phyloP scores from a whole-genome alignment of 2,888 invertebrate species.

The Dermolepida albohirtum region DNA sequence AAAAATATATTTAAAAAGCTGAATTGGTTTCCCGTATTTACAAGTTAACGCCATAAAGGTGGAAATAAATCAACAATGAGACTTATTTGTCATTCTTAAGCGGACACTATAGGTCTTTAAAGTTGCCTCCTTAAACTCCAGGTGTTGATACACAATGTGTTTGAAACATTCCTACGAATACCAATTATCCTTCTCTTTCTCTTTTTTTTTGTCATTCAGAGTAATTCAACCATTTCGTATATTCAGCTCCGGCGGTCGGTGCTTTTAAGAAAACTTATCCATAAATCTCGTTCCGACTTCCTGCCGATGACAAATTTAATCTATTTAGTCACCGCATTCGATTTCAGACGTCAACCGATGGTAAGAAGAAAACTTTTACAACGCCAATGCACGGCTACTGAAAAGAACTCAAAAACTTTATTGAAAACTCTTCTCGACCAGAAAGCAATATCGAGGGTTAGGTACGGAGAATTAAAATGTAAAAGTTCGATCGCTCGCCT shows the following conservation, averaged over 20 bases:
- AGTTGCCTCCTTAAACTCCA: constrained; percentile 28
- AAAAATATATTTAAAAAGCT: background rate
- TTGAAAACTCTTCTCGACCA: constrained; percentile 17
- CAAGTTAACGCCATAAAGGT: constrained; percentile 24
- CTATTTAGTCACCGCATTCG: constrained; percentile 39
- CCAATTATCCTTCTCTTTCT: constrained; percentile 30
- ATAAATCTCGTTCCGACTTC: constrained; percentile 36
- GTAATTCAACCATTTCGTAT: constrained; percentile 20
- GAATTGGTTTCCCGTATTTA: constrained; percentile 23
- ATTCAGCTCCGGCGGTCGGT: constrained; percentile 11
- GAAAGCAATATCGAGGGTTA: constrained; percentile 30
- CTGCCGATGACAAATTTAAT: constrained; percentile 39
- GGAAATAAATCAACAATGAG: constrained; percentile 36
- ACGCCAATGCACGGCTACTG: constrained; percentile 4
- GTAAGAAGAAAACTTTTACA: constrained; percentile 37
- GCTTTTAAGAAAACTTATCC: constrained; percentile 37
- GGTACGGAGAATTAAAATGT: constrained; percentile 30
- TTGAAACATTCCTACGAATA: constrained; percentile 27
- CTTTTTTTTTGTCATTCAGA: background rate
- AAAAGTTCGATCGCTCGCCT: constrained; percentile 18
- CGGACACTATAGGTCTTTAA: constrained; percentile 17
- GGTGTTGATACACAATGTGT: constrained; percentile 28
- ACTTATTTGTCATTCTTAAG: constrained; percentile 27
- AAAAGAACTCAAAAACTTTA: constrained; percentile 29
- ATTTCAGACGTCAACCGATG: constrained; percentile 31